A percentile compares a stretch with the other conserved stretches of the same genome.
These are phyloP conservation scores for Physeter macrocephalus DNA, from an alignment of 2,113 vertebrate species.

Conservation along the genomic window DNA sequence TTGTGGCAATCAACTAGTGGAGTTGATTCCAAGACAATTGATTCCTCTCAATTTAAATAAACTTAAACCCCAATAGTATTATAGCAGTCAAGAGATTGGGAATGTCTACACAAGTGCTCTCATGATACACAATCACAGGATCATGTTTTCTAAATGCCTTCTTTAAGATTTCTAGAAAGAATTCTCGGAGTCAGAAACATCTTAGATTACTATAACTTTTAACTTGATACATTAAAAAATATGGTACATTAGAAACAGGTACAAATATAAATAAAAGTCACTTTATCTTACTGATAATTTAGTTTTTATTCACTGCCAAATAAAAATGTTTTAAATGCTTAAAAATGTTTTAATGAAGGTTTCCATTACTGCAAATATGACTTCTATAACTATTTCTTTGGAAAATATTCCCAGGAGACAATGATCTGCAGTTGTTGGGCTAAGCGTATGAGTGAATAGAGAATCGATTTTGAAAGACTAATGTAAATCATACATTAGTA, in stretches of 20 bases:
- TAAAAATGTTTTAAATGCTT: background rate
- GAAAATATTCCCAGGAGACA: background rate
- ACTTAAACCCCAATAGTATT: background rate
- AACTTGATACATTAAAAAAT: background rate
- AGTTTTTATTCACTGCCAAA: background rate
- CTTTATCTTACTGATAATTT: background rate
- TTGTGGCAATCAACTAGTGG: background rate
- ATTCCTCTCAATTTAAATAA: background rate
- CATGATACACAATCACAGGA: background rate
- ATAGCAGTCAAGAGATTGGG: background rate
- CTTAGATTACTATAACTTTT: background rate
- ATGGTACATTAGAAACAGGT: background rate
- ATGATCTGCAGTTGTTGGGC: background rate
- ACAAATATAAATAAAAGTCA: background rate
- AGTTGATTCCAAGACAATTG: background rate
- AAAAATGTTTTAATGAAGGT: background rate
- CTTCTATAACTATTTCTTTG: background rate
- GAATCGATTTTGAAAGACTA: background rate
- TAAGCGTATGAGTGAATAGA: background rate
- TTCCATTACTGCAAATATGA: background rate
- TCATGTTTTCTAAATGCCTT: background rate
- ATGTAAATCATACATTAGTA: background rate
- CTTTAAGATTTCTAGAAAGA: background rate
- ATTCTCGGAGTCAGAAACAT: background rate
- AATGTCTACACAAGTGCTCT: background rate